phyloP scores from a whole-genome alignment of 53 echinoderm and acorn worm genomes.

The Apostichopus leukothele region DNA sequence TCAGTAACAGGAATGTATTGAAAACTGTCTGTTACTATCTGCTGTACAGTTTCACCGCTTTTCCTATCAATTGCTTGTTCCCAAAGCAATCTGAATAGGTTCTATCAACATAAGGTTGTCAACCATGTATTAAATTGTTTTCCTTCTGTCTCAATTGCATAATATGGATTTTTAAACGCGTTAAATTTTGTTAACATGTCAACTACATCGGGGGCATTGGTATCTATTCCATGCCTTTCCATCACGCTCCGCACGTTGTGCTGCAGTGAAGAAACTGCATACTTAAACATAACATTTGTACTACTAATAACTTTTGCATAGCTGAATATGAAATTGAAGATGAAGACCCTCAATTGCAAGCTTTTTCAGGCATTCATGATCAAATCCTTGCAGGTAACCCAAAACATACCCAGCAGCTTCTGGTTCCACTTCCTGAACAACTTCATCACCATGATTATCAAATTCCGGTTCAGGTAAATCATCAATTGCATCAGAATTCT shows the following conservation, averaged over 20 bases:
- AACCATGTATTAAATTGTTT: constrained; percentile 58
- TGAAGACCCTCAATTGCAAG: constrained; percentile 34
- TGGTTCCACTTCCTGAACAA: background rate
- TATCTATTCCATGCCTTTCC: constrained; percentile 39
- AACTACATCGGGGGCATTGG: constrained; percentile 54
- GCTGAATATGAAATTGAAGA: constrained; percentile 30
- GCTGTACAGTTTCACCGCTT: constrained; percentile 49
- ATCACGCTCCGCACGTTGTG: constrained; percentile 19
- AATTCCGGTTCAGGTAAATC: too few species aligned
- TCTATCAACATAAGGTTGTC: constrained; percentile 49
- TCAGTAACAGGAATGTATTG: constrained; percentile 65
- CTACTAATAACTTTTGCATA: constrained; percentile 40
- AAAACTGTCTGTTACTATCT: constrained; percentile 62
- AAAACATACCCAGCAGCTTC: background rate
- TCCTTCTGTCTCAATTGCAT: constrained; percentile 54
- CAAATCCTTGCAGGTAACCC: constrained; percentile 3
- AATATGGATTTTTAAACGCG: constrained; percentile 57
- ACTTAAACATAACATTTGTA: constrained; percentile 46
- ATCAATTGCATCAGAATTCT: background rate
- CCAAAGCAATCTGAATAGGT: constrained; percentile 46
- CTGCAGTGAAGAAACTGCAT: constrained; percentile 38
- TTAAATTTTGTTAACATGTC: constrained; percentile 48
- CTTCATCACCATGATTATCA: background rate
- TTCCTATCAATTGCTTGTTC: constrained; percentile 51
- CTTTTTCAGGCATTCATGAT: constrained; percentile 5